Evolutionary conservation across 2,888 invertebrate genomes (phyloP).

Genomic region (Eristalinus aeneus): DNA sequence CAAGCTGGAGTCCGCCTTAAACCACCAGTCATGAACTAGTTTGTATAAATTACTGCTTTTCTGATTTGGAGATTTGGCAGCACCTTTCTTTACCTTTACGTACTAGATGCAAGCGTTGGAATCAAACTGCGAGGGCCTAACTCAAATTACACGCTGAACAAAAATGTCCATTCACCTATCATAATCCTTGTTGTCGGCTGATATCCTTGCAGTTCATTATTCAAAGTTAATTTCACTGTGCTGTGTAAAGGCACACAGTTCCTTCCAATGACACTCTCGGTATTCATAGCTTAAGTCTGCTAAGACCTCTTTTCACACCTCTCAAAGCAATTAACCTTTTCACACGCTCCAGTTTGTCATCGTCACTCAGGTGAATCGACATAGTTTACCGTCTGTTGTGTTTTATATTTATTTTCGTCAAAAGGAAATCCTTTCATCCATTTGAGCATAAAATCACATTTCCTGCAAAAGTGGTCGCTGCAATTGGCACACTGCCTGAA

Average conservation of each 20-base stretch:
- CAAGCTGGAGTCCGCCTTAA: too few relatives aligned
- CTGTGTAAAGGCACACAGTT: not conserved
- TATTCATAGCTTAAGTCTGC: not conserved
- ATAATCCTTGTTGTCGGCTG: too few relatives aligned
- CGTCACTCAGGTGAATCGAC: constrained; percentile 2
- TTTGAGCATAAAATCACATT: constrained; percentile 52
- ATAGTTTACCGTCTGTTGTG: constrained; percentile 10
- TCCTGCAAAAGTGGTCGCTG: constrained; percentile 54
- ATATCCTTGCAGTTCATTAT: too few relatives aligned
- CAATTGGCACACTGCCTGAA: constrained; percentile 58
- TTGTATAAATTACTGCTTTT: too few relatives aligned
- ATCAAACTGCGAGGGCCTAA: too few relatives aligned
- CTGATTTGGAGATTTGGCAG: too few relatives aligned
- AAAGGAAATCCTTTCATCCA: constrained; percentile 49
- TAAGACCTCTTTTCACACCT: not conserved
- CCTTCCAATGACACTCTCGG: too few relatives aligned
- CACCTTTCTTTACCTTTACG: too few relatives aligned
- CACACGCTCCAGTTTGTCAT: constrained; percentile 43
- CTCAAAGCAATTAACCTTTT: constrained; percentile 30
- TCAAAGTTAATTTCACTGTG: not conserved
- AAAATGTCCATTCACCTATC: too few relatives aligned
- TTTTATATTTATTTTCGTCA: constrained; percentile 12
- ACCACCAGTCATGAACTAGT: too few relatives aligned
- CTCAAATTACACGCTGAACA: too few relatives aligned
- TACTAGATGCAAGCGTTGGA: too few relatives aligned